These are phyloP conservation scores for Podarcis lilfordi DNA, from an alignment of 2,797 vertebrate species.

Conservation along the genomic window DNA sequence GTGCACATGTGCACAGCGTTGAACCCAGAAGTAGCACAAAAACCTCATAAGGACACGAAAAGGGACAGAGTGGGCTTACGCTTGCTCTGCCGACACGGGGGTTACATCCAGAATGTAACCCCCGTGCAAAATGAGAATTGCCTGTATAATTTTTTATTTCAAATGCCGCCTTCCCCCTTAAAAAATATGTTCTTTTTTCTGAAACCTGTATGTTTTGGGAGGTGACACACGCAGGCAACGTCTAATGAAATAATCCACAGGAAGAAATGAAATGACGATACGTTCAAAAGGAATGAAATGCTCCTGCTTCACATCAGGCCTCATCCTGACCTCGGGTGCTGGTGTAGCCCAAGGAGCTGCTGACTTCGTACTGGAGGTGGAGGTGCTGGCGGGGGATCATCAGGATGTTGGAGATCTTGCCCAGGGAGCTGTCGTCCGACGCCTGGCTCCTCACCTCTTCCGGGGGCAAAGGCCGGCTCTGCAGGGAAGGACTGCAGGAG, in stretches of 20 bases:
- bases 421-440: constrained; percentile 92
- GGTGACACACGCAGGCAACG: too few species aligned
- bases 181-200: too few species aligned
- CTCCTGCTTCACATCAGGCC: background rate
- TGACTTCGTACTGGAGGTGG: constrained; percentile 91
- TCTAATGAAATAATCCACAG: background rate
- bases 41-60: background rate
- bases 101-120: too few species aligned
- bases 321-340: constrained; percentile 89
- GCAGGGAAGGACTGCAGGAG: constrained; percentile 83
- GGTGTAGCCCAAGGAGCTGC: constrained; percentile 96
- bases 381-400: constrained; percentile 89
- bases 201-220: too few species aligned
- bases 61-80: background rate
- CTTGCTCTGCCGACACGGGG: too few species aligned
- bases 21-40: too few species aligned
- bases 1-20: too few species aligned
- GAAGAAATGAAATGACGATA: too few species aligned
- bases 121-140: too few species aligned
- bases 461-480: constrained; percentile 75
- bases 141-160: too few species aligned
- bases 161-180: too few species aligned
- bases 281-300: background rate
- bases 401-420: constrained; percentile 91
- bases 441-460: constrained; percentile 94